A percentile compares a stretch with the other conserved stretches of the same genome.
phyloP scores from a whole-genome alignment of 1,140 invertebrate species.

The Drosophila cardini region DNA sequence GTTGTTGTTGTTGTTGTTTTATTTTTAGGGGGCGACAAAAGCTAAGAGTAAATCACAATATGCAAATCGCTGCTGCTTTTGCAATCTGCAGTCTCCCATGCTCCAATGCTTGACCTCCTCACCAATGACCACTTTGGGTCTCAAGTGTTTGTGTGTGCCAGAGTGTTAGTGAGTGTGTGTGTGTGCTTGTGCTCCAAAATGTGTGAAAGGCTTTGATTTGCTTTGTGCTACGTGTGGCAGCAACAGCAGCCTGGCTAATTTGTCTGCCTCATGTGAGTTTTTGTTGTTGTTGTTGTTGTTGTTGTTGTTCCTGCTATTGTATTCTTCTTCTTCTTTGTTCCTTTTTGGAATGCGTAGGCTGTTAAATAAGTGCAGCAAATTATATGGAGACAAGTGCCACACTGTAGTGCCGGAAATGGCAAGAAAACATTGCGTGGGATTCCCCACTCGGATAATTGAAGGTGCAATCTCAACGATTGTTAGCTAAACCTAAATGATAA shows the following conservation, averaged over 20 bases:
- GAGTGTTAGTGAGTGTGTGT: neutral
- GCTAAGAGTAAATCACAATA: conserved; percentile 63
- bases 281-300: conserved; percentile 43
- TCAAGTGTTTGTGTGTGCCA: conserved; percentile 9
- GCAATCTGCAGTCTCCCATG: conserved; percentile 69
- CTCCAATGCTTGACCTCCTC: conserved; percentile 67
- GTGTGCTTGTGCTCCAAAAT: conserved; percentile 25
- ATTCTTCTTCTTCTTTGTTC: conserved; percentile 14
- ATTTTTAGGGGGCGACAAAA: conserved; percentile 28
- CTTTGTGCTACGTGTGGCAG: conserved; percentile 26
- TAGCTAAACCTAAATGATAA: conserved; percentile 6
- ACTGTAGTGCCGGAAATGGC: conserved; percentile 61
- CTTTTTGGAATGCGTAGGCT: conserved; percentile 59
- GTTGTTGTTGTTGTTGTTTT: neutral
- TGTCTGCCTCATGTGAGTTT: conserved; percentile 41
- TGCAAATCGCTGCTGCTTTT: conserved; percentile 72
- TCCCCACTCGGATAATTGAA: conserved; percentile 32
- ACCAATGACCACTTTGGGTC: conserved; percentile 23
- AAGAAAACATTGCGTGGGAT: conserved; percentile 61
- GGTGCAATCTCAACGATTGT: conserved; percentile 33
- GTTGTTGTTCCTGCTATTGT: conserved; percentile 25
- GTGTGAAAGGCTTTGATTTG: conserved; percentile 44
- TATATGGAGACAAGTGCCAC: conserved; percentile 76
- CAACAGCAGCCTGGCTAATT: conserved; percentile 57
- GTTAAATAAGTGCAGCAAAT: conserved; percentile 81